phyloP scores from a whole-genome alignment of 2,888 invertebrate genomes.

The Leptinotarsa tumamoca region DNA sequence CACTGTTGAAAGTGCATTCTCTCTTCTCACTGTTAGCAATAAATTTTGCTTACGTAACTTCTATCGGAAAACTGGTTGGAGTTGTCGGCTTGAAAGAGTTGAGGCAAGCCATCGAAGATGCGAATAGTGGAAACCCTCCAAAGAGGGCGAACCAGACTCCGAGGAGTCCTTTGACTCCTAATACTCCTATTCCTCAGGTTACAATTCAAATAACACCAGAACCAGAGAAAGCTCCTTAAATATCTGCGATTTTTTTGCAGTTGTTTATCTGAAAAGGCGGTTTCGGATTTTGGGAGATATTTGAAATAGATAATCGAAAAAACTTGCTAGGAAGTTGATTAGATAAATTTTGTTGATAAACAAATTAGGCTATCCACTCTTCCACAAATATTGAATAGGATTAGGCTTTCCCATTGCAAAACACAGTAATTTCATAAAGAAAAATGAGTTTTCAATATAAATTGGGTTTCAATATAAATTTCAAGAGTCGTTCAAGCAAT shows the following conservation, averaged over 20 bases:
- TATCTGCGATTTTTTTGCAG: not conserved
- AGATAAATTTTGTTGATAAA: too few relatives aligned
- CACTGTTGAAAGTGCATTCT: constrained; percentile 79
- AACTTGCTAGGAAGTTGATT: too few relatives aligned
- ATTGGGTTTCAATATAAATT: too few relatives aligned
- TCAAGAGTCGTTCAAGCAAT: too few relatives aligned
- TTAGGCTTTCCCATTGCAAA: too few relatives aligned
- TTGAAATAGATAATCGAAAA: too few relatives aligned
- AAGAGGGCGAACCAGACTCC: constrained; percentile 35
- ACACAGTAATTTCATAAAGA: too few relatives aligned
- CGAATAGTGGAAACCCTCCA: constrained; percentile 81
- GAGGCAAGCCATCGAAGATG: constrained; percentile 89
- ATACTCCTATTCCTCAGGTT: constrained; percentile 13
- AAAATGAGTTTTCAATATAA: too few relatives aligned
- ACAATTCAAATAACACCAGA: constrained; percentile 2
- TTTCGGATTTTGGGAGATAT: too few relatives aligned
- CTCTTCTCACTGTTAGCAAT: constrained; percentile 96
- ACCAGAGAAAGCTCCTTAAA: not conserved
- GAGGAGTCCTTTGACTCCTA: constrained; percentile 8
- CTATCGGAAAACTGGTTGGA: constrained; percentile 92
- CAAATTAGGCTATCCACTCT: too few relatives aligned
- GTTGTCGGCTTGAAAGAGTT: constrained; percentile 95
- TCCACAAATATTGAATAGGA: too few relatives aligned
- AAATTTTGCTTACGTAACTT: constrained; percentile 96
- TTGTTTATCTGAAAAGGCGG: not conserved